A percentile compares a stretch with the other conserved stretches of the same genome.
Conservation (phyloP, 1,140 invertebrate species). For the Andricus grossulariae region DNA sequence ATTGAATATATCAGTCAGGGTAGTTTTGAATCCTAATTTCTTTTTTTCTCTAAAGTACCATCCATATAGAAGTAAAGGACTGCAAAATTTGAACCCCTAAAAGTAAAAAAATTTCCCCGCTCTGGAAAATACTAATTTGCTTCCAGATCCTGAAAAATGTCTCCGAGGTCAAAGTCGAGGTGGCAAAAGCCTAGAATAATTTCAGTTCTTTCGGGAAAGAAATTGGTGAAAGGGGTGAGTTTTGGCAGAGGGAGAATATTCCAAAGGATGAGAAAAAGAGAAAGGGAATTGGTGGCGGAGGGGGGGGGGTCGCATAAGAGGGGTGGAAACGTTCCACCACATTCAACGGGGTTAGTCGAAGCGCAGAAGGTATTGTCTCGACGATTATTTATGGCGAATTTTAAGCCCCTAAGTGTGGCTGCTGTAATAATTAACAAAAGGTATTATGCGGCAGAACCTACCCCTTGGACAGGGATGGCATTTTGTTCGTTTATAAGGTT, state of each 20-base stretch:
- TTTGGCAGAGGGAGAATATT: neutral
- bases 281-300: neutral
- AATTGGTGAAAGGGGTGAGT: no score
- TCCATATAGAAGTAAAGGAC: no score
- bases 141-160: no score
- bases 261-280: conserved; percentile 33
- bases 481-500: conserved; percentile 42
- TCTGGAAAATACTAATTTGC: no score
- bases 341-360: conserved; percentile 17
- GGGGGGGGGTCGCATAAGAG: conserved; percentile 9
- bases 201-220: no score
- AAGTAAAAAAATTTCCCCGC: no score
- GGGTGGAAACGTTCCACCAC: conserved; percentile 24
- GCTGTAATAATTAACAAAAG: conserved; percentile 68
- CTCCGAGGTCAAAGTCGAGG: no score
- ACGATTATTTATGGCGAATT: conserved; percentile 64
- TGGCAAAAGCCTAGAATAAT: no score
- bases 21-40: no score
- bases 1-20: no score
- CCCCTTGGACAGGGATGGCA: conserved; percentile 45
- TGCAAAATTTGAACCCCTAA: no score
- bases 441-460: conserved; percentile 55
- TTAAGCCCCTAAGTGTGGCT: conserved; percentile 65
- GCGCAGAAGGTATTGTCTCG: conserved; percentile 54
- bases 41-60: no score